Conservation (phyloP, 2,888 invertebrate genomes). For the Melikaiella ostensackeni region DNA sequence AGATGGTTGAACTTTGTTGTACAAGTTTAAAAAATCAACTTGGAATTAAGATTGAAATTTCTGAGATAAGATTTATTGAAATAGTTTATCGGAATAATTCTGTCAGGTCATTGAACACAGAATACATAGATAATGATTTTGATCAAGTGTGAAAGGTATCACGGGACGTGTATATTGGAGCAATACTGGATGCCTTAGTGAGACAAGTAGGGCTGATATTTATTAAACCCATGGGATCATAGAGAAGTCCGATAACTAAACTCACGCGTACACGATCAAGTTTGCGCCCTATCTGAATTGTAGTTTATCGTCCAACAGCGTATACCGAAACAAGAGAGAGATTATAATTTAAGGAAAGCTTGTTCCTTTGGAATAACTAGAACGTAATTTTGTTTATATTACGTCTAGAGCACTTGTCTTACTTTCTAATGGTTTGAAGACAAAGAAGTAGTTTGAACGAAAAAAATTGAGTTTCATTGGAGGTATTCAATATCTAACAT, state of each 20-base stretch:
- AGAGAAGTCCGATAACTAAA: constrained; percentile 69
- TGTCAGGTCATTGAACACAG: constrained; percentile 54
- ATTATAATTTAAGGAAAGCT: not conserved
- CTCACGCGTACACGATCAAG: constrained; percentile 63
- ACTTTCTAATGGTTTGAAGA: not conserved
- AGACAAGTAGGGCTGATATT: constrained; percentile 63
- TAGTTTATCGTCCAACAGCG: constrained; percentile 32
- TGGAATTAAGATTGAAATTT: not conserved
- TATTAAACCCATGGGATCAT: constrained; percentile 67
- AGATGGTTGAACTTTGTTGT: not conserved
- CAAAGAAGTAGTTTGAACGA: not conserved
- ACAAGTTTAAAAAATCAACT: not conserved
- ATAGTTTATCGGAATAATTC: constrained; percentile 63
- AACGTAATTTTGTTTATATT: not conserved
- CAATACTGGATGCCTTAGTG: constrained; percentile 63
- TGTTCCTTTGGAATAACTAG: not conserved
- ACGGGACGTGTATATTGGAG: constrained; percentile 50
- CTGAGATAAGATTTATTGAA: constrained; percentile 31
- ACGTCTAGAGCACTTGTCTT: not conserved
- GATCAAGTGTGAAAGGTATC: constrained; percentile 57
- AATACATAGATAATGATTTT: constrained; percentile 41
- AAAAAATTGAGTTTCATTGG: not conserved
- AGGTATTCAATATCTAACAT: not conserved
- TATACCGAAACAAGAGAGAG: not conserved
- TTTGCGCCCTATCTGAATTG: constrained; percentile 20